Conservation (phyloP, 2,888 invertebrate species). For the Tortrix viridana region DNA sequence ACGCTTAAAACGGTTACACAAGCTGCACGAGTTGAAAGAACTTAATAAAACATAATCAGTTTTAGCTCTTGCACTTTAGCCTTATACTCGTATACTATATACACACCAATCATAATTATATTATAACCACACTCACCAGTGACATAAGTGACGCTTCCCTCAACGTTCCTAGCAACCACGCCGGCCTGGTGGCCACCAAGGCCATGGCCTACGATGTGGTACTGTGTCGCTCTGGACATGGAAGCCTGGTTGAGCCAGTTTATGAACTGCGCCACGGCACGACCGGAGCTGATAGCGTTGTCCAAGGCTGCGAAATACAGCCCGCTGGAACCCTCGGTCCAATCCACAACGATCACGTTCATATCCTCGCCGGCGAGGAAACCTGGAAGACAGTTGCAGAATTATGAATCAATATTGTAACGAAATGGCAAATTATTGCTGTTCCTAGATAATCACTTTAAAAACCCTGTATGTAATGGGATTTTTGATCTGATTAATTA, state of each 20-base stretch:
- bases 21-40: too few relatives aligned
- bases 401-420: too few relatives aligned
- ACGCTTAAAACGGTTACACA: too few relatives aligned
- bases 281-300: constrained; percentile 59
- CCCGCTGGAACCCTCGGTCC: constrained; percentile 60
- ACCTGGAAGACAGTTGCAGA: constrained; percentile 46
- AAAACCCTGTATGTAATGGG: too few relatives aligned
- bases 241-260: constrained; percentile 59
- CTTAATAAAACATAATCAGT: too few relatives aligned
- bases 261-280: constrained; percentile 61
- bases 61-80: too few relatives aligned
- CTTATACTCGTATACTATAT: too few relatives aligned
- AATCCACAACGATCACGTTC: constrained; percentile 69
- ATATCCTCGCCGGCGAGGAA: constrained; percentile 62
- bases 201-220: constrained; percentile 66
- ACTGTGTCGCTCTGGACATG: constrained; percentile 51
- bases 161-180: constrained; percentile 58
- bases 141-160: constrained; percentile 59
- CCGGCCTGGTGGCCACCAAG: constrained; percentile 68
- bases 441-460: too few relatives aligned
- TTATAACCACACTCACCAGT: constrained; percentile 52
- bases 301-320: constrained; percentile 51
- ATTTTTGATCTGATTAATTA: too few relatives aligned
- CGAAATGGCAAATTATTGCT: too few relatives aligned
- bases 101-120: neutral